These are phyloP conservation scores for Brachypteracias leptosomus DNA, from an alignment of 2,113 vertebrate species.

Conservation along the genomic window DNA sequence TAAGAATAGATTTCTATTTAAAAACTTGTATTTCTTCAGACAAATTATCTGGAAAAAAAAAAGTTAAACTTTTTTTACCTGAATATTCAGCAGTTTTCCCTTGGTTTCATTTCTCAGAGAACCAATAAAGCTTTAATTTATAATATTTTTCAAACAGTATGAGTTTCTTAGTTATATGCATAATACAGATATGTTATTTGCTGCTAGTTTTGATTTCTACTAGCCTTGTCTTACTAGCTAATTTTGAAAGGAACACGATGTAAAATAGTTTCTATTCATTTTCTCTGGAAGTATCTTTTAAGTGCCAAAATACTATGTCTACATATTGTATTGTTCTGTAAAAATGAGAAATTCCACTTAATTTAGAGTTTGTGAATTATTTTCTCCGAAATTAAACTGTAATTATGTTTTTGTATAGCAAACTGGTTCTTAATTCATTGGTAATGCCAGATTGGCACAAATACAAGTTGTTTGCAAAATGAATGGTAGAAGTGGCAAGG, in stretches of 20 bases:
- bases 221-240: not conserved
- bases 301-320: not conserved
- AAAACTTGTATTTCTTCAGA: not conserved
- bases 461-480: not conserved
- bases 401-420: not conserved
- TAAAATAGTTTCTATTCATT: not conserved
- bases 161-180: not conserved
- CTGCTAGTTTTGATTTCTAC: not conserved
- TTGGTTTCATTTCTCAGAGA: not conserved
- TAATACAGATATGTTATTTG: not conserved
- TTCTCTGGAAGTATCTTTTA: not conserved
- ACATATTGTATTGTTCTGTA: not conserved
- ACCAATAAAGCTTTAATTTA: not conserved
- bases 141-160: not conserved
- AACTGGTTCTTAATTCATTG: not conserved
- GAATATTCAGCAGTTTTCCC: not conserved
- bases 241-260: not conserved
- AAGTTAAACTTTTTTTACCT: not conserved
- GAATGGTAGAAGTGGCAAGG: not conserved
- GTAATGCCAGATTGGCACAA: not conserved
- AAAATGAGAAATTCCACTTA: not conserved
- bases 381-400: not conserved
- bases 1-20: not conserved
- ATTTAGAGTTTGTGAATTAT: not conserved
- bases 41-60: not conserved